Percentiles rank a stretch among this genome's conserved stretches.
Evolutionary conservation across 2,113 vertebrate genomes (phyloP).

Genomic region (Malurus melanocephalus): DNA sequence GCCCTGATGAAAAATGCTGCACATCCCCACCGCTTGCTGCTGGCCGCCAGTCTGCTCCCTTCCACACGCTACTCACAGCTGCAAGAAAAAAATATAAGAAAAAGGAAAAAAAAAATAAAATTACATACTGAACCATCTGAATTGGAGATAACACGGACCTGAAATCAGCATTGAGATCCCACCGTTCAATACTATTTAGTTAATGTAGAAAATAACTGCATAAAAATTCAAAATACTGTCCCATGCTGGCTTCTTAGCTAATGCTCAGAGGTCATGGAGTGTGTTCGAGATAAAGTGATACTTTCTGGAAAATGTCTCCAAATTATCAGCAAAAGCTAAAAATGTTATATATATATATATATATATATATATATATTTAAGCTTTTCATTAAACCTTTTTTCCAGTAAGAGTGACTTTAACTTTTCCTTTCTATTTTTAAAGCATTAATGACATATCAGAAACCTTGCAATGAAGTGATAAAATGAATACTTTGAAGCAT

Average conservation of each 20-base stretch:
- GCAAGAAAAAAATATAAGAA: background rate
- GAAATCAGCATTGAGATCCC: background rate
- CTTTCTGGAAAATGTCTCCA: background rate
- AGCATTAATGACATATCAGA: background rate
- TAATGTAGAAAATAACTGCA: background rate
- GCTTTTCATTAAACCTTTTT: background rate
- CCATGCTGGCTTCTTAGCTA: background rate
- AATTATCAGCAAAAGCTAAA: background rate
- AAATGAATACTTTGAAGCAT: background rate
- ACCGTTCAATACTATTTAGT: background rate
- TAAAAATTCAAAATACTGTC: background rate
- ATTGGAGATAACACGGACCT: background rate
- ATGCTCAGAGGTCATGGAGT: background rate
- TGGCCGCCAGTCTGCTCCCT: background rate
- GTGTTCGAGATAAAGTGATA: background rate
- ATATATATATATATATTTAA: background rate
- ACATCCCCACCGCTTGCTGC: rapidly evolving
- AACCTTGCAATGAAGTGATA: background rate
- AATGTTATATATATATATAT: background rate
- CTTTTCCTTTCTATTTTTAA: background rate
- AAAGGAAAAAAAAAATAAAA: background rate
- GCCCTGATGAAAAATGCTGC: background rate
- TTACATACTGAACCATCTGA: background rate
- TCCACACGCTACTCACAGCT: background rate
- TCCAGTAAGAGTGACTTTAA: background rate